Evolutionary conservation across 2,113 vertebrate genomes (phyloP).

Genomic region (Hemibagrus wyckioides): DNA sequence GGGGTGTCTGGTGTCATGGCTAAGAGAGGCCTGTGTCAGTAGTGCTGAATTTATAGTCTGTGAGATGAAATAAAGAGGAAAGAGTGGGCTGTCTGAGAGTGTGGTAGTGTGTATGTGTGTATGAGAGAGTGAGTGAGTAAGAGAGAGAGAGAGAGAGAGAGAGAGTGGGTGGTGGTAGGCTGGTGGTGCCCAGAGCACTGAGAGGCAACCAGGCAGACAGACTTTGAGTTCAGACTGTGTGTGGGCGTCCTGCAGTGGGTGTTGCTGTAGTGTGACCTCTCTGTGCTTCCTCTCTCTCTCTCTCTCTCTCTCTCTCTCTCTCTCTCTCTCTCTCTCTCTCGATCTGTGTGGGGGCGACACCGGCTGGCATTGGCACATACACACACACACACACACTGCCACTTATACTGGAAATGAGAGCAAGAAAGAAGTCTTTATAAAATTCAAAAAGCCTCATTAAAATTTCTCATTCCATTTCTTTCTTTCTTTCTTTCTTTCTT

Average conservation of each 20-base stretch:
- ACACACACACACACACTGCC: conserved; percentile 5
- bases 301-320: conserved; percentile 23
- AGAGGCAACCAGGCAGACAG: conserved; percentile 53
- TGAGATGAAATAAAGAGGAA: conserved; percentile 30
- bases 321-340: conserved; percentile 24
- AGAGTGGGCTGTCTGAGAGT: background rate
- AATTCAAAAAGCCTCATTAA: background rate
- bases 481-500: conserved; percentile 11
- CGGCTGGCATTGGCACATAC: conserved; percentile 36
- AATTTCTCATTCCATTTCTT: background rate
- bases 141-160: conserved; percentile 38
- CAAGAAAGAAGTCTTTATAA: conserved; percentile 3
- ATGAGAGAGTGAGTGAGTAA: background rate
- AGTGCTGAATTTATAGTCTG: conserved; percentile 2
- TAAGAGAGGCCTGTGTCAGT: conserved; percentile 36
- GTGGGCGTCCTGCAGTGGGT: conserved; percentile 62
- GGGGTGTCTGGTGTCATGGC: background rate
- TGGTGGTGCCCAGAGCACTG: conserved; percentile 45
- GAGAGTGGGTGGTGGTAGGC: conserved; percentile 51
- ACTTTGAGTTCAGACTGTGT: conserved; percentile 58
- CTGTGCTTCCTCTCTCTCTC: conserved; percentile 4
- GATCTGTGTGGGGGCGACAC: conserved; percentile 44
- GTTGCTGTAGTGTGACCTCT: conserved; percentile 52
- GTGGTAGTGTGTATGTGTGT: conserved; percentile 29
- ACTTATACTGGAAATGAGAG: conserved; percentile 31